Conservation (phyloP, 2,797 vertebrate species). For the Lepilemur septentrionalis region DNA sequence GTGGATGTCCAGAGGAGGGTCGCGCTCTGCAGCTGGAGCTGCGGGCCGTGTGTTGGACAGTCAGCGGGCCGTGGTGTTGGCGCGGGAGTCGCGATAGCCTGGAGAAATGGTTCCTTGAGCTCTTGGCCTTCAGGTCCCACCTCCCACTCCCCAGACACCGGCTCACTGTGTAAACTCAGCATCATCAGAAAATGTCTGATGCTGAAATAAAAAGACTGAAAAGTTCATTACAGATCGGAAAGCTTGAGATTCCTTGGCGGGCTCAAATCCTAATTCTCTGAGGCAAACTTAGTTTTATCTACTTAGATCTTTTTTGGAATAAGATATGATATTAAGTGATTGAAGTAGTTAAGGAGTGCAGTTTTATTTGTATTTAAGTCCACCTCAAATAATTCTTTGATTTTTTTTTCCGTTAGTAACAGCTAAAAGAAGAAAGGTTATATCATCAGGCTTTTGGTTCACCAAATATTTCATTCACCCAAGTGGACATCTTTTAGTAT, state of each 20-base stretch:
- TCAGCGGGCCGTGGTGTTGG: background rate
- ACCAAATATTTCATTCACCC: background rate
- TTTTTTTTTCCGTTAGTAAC: background rate
- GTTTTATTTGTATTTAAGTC: background rate
- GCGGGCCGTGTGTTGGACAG: too few species aligned
- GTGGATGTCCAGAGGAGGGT: background rate
- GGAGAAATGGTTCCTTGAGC: background rate
- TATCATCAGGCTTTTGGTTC: background rate
- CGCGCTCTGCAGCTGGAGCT: background rate
- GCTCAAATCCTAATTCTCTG: background rate
- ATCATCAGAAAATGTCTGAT: background rate
- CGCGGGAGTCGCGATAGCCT: background rate
- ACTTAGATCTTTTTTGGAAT: background rate
- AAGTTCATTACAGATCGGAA: background rate
- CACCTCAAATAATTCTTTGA: background rate
- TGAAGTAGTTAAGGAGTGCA: background rate
- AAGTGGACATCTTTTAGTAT: background rate
- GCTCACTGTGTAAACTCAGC: background rate
- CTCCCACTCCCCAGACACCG: rapidly evolving
- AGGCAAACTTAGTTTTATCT: background rate
- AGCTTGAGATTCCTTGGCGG: background rate
- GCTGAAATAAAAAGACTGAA: background rate
- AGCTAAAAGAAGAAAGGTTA: background rate
- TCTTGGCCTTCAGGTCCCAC: background rate
- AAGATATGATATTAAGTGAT: background rate